Conservation (phyloP, 2,797 vertebrate species). For the Mastacembelus armatus region DNA sequence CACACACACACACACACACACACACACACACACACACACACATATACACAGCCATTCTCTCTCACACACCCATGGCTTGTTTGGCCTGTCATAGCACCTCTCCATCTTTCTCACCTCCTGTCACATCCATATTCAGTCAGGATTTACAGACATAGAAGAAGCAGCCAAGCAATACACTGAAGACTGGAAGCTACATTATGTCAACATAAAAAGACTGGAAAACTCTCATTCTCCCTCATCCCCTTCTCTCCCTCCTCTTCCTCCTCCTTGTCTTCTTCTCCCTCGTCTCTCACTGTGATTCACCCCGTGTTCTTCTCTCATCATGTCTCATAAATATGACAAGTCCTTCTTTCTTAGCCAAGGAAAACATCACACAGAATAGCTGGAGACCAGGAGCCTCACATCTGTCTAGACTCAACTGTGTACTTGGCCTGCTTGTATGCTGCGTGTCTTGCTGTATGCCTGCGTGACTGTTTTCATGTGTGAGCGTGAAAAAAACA, state of each 20-base stretch:
- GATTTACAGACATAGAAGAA: conserved; percentile 67
- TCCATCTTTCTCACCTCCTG: conserved; percentile 62
- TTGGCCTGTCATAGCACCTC: conserved; percentile 60
- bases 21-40: no score
- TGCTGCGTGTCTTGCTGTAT: conserved; percentile 2
- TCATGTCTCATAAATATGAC: conserved; percentile 64
- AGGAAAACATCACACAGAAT: conserved; percentile 52
- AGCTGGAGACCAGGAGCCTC: conserved; percentile 37
- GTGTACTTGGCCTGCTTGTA: conserved; percentile 10
- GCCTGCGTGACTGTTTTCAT: conserved; percentile 19
- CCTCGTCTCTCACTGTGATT: conserved; percentile 52
- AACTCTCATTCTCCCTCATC: conserved; percentile 46
- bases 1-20: no score
- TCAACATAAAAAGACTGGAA: conserved; percentile 73
- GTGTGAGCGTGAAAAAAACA: conserved; percentile 9
- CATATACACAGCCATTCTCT: no score
- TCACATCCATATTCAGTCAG: conserved; percentile 71
- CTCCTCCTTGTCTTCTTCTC: conserved; percentile 19
- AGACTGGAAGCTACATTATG: conserved; percentile 67
- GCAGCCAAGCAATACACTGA: conserved; percentile 64
- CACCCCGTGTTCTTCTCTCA: conserved; percentile 59
- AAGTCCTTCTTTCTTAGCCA: conserved; percentile 53
- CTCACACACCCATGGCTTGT: conserved; percentile 40
- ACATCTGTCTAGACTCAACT: conserved; percentile 62
- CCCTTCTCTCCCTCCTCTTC: not conserved